Evolutionary conservation across 2,888 invertebrate genomes (phyloP), one percentile per base, ranked within the genome.

Genomic region (Physocephala rufipes): DNA sequence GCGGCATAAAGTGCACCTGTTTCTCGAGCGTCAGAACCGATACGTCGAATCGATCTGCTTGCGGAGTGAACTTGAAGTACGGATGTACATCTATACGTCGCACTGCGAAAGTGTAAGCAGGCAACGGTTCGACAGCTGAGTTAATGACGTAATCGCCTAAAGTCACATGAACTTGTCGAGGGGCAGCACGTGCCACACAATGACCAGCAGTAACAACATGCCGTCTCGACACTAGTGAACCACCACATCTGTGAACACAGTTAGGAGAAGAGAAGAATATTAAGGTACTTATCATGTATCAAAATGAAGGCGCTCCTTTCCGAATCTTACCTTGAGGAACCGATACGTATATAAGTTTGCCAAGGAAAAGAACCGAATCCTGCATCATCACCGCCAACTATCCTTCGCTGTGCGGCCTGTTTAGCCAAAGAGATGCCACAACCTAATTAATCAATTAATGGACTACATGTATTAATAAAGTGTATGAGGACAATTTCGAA

Each of bases 131-230:
- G 4, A 94, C 93, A 0, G 96, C 95, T 0, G 95, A 95, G 86
- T 96, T 96, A 82, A 96, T 95, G 79, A 96, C 95, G 87, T 96
- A 96, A 85, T 96, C 96, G 1, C 96, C 86, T 59, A 86, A 78
- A 0, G 96, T 96, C 67, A 96, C 96, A 79, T 95, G 94, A 12
- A 96, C 95, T 87, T 96, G 95, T 68, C 94, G 90, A 0, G 96
- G 95, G 73, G 93, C 92, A 62, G 95, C 95, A 79, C 95, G 91
- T 66, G 96, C 96, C 30, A 96, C 96, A 85, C 96, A 97, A 85
- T 96, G 96, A 0, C 96, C 96, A 4, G 96, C 96, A 2, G 96
- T 96, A 70, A 96, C 95, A 13, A 97, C 96, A 86, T 96, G 95
- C 71, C 94, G 91, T 30, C 95, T 90, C 78, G 95, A 96, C 78